These are phyloP conservation scores for Poeciliopsis turrubarensis DNA, from an alignment of 2,113 vertebrate genomes.

Conservation along the genomic window DNA sequence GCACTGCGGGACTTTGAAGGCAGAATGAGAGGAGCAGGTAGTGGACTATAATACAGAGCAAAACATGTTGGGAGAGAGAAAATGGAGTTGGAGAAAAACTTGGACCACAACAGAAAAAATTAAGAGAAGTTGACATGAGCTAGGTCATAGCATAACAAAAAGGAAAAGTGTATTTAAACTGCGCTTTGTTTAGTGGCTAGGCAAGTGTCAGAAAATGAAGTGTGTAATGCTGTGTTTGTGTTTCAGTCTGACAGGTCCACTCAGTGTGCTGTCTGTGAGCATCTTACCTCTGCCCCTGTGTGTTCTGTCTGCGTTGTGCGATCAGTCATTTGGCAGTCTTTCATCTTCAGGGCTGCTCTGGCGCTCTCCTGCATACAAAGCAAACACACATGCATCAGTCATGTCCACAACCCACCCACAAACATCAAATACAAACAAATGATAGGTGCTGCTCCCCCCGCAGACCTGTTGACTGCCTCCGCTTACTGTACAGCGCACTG, in stretches of 20 bases:
- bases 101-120: constrained; percentile 33
- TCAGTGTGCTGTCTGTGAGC: constrained; percentile 26
- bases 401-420: constrained; percentile 19
- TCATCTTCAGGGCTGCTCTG: constrained; percentile 85
- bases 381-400: constrained; percentile 55
- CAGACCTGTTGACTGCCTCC: constrained; percentile 16
- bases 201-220: constrained; percentile 5
- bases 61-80: constrained; percentile 39
- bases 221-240: constrained; percentile 7
- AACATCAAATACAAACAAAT: constrained; percentile 43
- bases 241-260: constrained; percentile 17
- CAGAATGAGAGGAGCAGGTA: constrained; percentile 25
- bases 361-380: constrained; percentile 87
- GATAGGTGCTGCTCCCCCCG: constrained; percentile 37
- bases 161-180: neutral
- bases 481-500: neutral
- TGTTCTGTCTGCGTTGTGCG: constrained; percentile 95
- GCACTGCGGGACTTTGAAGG: constrained; percentile 36
- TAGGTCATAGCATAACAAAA: neutral
- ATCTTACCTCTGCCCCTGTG: constrained; percentile 90
- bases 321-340: constrained; percentile 87
- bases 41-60: constrained; percentile 46
- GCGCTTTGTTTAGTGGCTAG: constrained; percentile 2
- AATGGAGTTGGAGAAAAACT: constrained; percentile 21
- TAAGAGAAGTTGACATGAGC: neutral